Percentiles rank a stretch among this genome's conserved stretches.
phyloP scores from a whole-genome alignment of 2,888 invertebrate genomes.

The Metopia argyrocephala region DNA sequence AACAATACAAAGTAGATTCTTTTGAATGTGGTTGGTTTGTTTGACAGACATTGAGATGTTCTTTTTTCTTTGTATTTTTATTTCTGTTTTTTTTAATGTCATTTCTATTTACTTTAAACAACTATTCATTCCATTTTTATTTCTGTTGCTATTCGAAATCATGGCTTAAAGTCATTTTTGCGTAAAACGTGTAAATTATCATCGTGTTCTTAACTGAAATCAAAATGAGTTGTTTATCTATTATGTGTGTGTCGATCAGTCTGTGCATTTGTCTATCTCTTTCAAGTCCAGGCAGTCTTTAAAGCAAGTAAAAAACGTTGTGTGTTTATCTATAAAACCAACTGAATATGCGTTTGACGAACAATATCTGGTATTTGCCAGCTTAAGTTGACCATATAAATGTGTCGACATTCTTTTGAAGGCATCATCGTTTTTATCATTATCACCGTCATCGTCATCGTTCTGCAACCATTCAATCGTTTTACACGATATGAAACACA shows the following conservation, averaged over 20 bases:
- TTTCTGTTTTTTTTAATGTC: slow-evolving; percentile 45
- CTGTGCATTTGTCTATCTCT: background rate
- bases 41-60: slow-evolving; percentile 63
- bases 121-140: slow-evolving; percentile 48
- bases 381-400: slow-evolving; percentile 50
- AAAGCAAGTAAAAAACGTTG: background rate
- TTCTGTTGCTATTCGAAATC: slow-evolving; percentile 10
- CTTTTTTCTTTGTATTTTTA: slow-evolving; percentile 47
- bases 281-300: slow-evolving; percentile 2
- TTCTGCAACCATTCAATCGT: slow-evolving; percentile 6
- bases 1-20: background rate
- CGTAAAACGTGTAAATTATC: slow-evolving; percentile 73
- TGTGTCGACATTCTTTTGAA: slow-evolving; percentile 50
- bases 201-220: slow-evolving; percentile 71
- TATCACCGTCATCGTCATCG: background rate
- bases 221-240: slow-evolving; percentile 66
- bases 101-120: slow-evolving; percentile 50
- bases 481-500: background rate
- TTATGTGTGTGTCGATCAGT: slow-evolving; percentile 33
- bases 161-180: slow-evolving; percentile 38
- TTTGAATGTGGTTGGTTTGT: slow-evolving; percentile 15
- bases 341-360: slow-evolving; percentile 19
- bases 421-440: slow-evolving; percentile 16
- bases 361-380: slow-evolving; percentile 33
- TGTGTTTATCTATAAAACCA: slow-evolving; percentile 32